A percentile compares a stretch with the other conserved stretches of the same genome.
phyloP scores from a whole-genome alignment of 2,888 invertebrate genomes.

The Bembecia ichneumoniformis region DNA sequence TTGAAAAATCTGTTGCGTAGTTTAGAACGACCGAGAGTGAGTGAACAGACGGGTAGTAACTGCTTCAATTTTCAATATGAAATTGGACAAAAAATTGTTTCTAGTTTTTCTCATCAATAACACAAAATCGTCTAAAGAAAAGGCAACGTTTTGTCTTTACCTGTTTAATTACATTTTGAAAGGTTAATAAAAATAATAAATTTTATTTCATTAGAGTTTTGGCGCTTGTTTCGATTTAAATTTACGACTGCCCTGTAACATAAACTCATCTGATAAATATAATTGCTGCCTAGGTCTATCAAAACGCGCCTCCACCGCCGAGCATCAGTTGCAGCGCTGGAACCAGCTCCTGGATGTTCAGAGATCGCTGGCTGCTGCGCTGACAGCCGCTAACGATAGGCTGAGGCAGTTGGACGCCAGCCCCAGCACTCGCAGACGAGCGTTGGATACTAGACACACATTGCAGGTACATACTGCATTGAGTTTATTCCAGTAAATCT shows the following conservation, averaged over 20 bases:
- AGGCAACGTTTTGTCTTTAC: no score
- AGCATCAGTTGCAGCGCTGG: slow-evolving; percentile 74
- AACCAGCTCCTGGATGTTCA: slow-evolving; percentile 82
- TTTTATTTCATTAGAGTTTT: no score
- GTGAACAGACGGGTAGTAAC: no score
- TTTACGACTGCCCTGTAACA: neutral
- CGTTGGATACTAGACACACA: slow-evolving; percentile 79
- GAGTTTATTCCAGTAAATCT: neutral
- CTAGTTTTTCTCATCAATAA: no score
- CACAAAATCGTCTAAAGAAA: no score
- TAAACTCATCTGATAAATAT: neutral
- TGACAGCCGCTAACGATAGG: slow-evolving; percentile 81
- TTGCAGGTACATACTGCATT: slow-evolving; percentile 71
- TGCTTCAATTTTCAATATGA: no score
- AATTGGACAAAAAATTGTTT: no score
- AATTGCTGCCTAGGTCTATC: slow-evolving; percentile 32
- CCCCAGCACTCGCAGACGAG: slow-evolving; percentile 81
- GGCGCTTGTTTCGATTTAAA: no score
- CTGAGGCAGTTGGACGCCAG: slow-evolving; percentile 83
- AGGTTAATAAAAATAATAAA: no score
- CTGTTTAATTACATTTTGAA: no score
- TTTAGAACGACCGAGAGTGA: no score
- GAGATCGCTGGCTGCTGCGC: slow-evolving; percentile 77
- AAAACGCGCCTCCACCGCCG: slow-evolving; percentile 78
- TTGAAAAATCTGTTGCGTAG: no score